These are phyloP conservation scores for Emydura subglobosa DNA, from an alignment of 2,113 vertebrate genomes.

Conservation along the genomic window DNA sequence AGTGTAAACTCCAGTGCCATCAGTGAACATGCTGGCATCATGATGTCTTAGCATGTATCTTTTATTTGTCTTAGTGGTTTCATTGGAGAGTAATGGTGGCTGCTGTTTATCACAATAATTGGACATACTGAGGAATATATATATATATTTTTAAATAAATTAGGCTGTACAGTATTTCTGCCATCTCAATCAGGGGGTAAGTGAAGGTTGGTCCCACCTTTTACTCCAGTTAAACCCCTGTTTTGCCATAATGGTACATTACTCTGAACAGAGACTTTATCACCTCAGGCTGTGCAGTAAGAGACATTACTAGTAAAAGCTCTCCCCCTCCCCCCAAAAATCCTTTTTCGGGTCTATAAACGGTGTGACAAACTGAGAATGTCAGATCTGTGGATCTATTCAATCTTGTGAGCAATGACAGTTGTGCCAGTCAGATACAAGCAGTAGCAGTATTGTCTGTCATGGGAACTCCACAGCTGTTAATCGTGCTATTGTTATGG, in stretches of 20 bases:
- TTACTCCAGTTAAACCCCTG: constrained; percentile 71
- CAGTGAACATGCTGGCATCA: not conserved
- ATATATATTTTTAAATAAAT: not conserved
- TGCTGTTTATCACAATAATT: not conserved
- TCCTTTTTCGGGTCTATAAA: constrained; percentile 32
- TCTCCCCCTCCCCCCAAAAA: not conserved
- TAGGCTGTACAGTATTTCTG: not conserved
- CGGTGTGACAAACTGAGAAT: constrained; percentile 53
- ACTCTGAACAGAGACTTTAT: constrained; percentile 64
- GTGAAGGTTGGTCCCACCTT: constrained; percentile 37
- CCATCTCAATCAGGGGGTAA: constrained; percentile 29
- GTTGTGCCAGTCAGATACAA: constrained; percentile 78
- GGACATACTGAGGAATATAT: not conserved
- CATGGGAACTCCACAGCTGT: constrained; percentile 90
- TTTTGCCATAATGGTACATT: constrained; percentile 57
- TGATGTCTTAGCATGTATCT: not conserved
- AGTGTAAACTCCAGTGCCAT: not conserved
- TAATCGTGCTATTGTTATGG: constrained; percentile 81
- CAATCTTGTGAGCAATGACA: constrained; percentile 81
- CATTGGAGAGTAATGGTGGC: not conserved
- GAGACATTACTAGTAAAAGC: constrained; percentile 63
- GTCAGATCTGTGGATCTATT: constrained; percentile 72
- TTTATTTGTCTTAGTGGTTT: not conserved
- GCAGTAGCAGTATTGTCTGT: constrained; percentile 84
- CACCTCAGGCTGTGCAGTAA: constrained; percentile 69